These are phyloP conservation scores for Teleogryllus occipitalis DNA, from an alignment of 1,140 invertebrate genomes.

Conservation along the genomic window DNA sequence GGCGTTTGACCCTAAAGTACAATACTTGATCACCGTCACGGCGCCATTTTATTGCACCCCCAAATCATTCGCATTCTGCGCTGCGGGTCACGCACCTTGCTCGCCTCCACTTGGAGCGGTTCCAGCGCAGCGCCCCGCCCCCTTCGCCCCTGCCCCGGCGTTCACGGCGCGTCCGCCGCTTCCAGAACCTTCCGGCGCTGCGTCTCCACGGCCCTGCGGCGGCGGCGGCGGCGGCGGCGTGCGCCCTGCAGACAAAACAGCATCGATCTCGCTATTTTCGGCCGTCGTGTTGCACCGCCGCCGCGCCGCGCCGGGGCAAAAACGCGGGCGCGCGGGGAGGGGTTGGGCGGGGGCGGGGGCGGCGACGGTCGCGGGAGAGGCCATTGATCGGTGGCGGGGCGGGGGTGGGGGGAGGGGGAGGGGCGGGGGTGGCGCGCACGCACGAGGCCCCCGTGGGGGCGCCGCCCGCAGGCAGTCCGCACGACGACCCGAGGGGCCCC, in stretches of 20 bases:
- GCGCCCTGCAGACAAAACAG: conserved; percentile 2
- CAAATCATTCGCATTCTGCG: too few species aligned
- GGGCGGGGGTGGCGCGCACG: background rate
- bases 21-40: too few species aligned
- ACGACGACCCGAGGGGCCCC: background rate
- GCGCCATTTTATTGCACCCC: too few species aligned
- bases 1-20: too few species aligned
- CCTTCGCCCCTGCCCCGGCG: too few species aligned
- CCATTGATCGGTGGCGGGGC: background rate
- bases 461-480: too few species aligned
- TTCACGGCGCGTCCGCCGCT: background rate
- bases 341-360: background rate
- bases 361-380: background rate
- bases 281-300: background rate
- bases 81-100: too few species aligned
- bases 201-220: background rate
- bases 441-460: background rate
- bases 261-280: background rate
- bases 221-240: background rate
- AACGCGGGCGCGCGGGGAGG: background rate
- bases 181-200: background rate
- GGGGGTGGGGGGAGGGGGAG: too few species aligned
- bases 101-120: background rate
- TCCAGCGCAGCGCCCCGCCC: background rate
- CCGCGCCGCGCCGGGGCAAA: background rate